Conservation (phyloP, 2,888 invertebrate species). For the Rhingia campestris region DNA sequence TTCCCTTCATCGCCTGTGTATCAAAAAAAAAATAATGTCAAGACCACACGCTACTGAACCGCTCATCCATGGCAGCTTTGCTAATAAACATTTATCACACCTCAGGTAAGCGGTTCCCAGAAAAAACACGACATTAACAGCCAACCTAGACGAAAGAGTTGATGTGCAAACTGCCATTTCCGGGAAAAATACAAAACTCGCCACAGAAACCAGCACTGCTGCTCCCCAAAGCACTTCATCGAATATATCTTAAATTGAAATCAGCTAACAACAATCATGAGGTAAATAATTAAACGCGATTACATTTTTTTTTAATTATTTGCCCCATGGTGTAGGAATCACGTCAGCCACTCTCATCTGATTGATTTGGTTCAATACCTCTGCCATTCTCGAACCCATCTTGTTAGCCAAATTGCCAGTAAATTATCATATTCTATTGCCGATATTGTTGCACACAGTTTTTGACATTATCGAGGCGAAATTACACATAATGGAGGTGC, state of each 20-base stretch:
- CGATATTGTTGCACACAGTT: slow-evolving; percentile 40
- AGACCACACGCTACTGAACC: slow-evolving; percentile 8
- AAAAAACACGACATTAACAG: slow-evolving; percentile 27
- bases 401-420: slow-evolving; percentile 70
- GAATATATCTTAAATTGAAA: slow-evolving; percentile 68
- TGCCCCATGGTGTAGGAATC: slow-evolving; percentile 51
- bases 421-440: slow-evolving; percentile 29
- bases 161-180: slow-evolving; percentile 37
- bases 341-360: slow-evolving; percentile 57
- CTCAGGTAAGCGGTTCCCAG: slow-evolving; percentile 28
- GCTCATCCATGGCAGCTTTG: slow-evolving; percentile 36
- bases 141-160: slow-evolving; percentile 49
- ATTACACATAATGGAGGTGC: slow-evolving; percentile 70
- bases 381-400: slow-evolving; percentile 32
- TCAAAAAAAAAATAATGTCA: slow-evolving; percentile 1
- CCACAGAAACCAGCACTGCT: slow-evolving; percentile 2
- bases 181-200: too few species aligned
- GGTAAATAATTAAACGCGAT: slow-evolving; percentile 66
- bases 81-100: slow-evolving; percentile 6
- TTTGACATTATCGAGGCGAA: slow-evolving; percentile 69
- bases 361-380: slow-evolving; percentile 66
- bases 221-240: slow-evolving; percentile 48
- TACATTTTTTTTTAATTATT: slow-evolving; percentile 66
- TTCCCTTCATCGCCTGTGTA: not conserved
- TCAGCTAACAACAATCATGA: slow-evolving; percentile 63